These are phyloP conservation scores for Petrophora chlorosata DNA, from an alignment of 2,888 invertebrate genomes.

Conservation along the genomic window DNA sequence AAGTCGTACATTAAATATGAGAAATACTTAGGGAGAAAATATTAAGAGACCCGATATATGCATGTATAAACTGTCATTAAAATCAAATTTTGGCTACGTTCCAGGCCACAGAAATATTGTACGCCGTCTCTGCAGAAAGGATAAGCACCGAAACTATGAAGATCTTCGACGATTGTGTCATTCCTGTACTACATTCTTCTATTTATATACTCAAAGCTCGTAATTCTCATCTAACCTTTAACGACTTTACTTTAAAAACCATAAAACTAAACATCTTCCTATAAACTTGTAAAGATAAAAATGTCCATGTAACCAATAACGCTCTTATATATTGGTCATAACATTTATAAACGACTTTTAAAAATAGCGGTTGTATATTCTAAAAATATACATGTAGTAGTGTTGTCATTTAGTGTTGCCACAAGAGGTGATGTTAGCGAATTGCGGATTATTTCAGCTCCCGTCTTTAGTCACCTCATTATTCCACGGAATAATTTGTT, in stretches of 20 bases:
- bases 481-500: slow-evolving; percentile 61
- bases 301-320: slow-evolving; percentile 31
- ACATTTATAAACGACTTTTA: slow-evolving; percentile 23
- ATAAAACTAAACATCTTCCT: slow-evolving; percentile 8
- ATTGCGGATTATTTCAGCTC: slow-evolving; percentile 44
- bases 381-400: slow-evolving; percentile 37
- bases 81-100: slow-evolving; percentile 74
- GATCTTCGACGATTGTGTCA: slow-evolving; percentile 52
- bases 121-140: slow-evolving; percentile 70
- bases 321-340: slow-evolving; percentile 32
- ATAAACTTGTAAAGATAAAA: slow-evolving; percentile 31
- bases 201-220: not conserved
- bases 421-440: slow-evolving; percentile 33
- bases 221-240: not conserved
- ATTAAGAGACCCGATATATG: slow-evolving; percentile 65
- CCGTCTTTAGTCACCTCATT: slow-evolving; percentile 51
- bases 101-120: slow-evolving; percentile 76
- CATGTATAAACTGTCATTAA: slow-evolving; percentile 78
- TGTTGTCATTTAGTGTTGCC: slow-evolving; percentile 42
- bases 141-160: slow-evolving; percentile 51
- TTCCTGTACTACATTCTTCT: slow-evolving; percentile 16
- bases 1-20: slow-evolving; percentile 37
- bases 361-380: slow-evolving; percentile 28
- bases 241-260: not conserved
- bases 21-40: slow-evolving; percentile 48